These are phyloP conservation scores for Amyelois transitella DNA, from an alignment of 1,140 invertebrate species.

Conservation along the genomic window DNA sequence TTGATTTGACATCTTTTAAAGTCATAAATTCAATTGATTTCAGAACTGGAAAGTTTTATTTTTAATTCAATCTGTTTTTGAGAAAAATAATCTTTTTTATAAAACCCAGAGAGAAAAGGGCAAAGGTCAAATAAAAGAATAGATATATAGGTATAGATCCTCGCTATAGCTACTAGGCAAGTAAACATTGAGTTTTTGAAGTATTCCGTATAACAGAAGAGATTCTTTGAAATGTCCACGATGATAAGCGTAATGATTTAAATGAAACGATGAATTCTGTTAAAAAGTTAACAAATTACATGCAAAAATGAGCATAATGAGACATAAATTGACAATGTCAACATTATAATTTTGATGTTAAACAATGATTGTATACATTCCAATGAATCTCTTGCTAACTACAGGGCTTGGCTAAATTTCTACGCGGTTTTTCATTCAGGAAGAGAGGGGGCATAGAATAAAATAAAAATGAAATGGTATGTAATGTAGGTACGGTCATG, in stretches of 20 bases:
- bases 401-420: conserved; percentile 47
- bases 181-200: conserved; percentile 57
- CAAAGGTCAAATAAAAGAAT: conserved; percentile 46
- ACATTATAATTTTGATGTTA: background rate
- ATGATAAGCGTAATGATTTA: conserved; percentile 7
- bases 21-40: too few relatives aligned
- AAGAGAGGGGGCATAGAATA: conserved; percentile 25
- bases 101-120: conserved; percentile 54
- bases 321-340: background rate
- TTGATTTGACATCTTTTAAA: too few relatives aligned
- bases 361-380: conserved; percentile 24
- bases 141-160: conserved; percentile 51
- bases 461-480: conserved; percentile 25
- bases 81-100: conserved; percentile 26
- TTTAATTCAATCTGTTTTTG: too few relatives aligned
- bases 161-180: conserved; percentile 73
- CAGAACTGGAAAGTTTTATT: too few relatives aligned
- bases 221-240: conserved; percentile 62
- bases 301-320: background rate
- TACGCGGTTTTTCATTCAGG: conserved; percentile 55
- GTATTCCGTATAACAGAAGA: conserved; percentile 37
- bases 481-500: conserved; percentile 39
- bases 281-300: background rate
- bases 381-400: conserved; percentile 66
- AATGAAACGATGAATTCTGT: conserved; percentile 4